Base-by-base conservation (phyloP, 2,888 invertebrate genomes). In the Spilosoma lubricipeda region DNA sequence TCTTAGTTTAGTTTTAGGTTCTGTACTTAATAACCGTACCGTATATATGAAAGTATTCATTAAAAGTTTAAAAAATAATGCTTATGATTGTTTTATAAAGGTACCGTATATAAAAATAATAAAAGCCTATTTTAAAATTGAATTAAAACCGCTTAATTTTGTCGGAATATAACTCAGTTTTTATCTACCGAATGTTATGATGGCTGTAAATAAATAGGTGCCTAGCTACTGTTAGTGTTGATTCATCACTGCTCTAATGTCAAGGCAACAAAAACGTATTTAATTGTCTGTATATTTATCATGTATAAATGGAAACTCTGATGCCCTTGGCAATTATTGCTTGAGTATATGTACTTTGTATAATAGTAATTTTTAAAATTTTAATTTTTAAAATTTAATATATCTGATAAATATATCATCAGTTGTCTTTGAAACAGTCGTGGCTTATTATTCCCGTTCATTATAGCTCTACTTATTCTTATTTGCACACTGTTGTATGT, bases 241-340 rank as follows among this genome's bases (percentile, higher is more conserved):
- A 33, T 68, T 64, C 23, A 71, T 48, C 56, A 59, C n/a, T 39
- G 7, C 23, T 27, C n/a, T 59, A n/a, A 71, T 70, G 27, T 72
- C 68, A 66, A 66, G 66, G 39, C 36, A 66, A 39, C 23, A 39
- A 66, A 66, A 66, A 66, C 36, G 23, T 39, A 36, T 33, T 66
- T 66, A 39, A 64, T 30, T 64, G 27, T 64, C 3, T 64, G 13
- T 64, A 64, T 30, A 64, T 30, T 64, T 18, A 64, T 15, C 63
- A 30, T 64, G n/a, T 56, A n/a, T 56, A 56, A 56, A 20, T 23
- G 20, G 48, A 63, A 63, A 63, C 63, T 63, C 5, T 27, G 36
- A 33, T 33, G 65, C 66, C 30, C 63, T 64, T 64, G 63, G 9
- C 11, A 33, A 64, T 30, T 3, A 64, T 33, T 64, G 11, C 30